Evolutionary conservation across 2,888 invertebrate genomes (phyloP), one percentile per base, ranked within the genome.

Genomic region (Drosophila dives): DNA sequence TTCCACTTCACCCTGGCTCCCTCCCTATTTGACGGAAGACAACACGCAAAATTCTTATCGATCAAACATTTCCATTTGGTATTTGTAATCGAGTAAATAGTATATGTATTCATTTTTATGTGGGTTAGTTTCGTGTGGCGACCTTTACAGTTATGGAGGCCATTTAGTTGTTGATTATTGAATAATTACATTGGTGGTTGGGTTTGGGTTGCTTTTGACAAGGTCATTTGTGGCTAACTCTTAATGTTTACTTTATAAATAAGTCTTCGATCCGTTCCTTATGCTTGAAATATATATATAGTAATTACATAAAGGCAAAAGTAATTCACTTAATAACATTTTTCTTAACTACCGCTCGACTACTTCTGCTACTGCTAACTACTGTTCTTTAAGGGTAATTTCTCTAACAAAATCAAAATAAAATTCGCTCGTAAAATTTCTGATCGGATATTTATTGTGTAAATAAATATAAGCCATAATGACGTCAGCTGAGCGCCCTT

Each of bases 11-110:
- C 11, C 23, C 6, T 29, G 17, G 17, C n/a, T 15, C 20, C 5
- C 11, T 4, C 32, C 32, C 2, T 11, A 36, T 54, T 53, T 32
- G 7, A 38, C 32, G 23, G 38, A 38, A 40, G 63, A 58, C 33
- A 74, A 51, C 85, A 84, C 85, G 84, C 84, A 89, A 89, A 81
- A 74, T 89, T 64, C 86, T 89, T 89, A 87, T 85, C 84, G 84
- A 85, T 85, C 90, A 85, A 85, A 89, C 90, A 82, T 89, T 85
- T 73, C 68, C 87, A 67, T 76, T 73, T 68, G 38, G 40, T 59
- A 45, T 50, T 55, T 54, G 80, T 64, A 80, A 86, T 80, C 67
- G 54, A 67, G 53, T 23, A 45, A 26, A 40, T 29, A 5, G 20
- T 20, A 23, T 33, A 33, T 45, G 15, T 65, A 17, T 45, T 49